Evolutionary conservation across 2,888 invertebrate genomes (phyloP), one percentile per base, ranked within the genome.

Genomic region (Anaspis maculata): DNA sequence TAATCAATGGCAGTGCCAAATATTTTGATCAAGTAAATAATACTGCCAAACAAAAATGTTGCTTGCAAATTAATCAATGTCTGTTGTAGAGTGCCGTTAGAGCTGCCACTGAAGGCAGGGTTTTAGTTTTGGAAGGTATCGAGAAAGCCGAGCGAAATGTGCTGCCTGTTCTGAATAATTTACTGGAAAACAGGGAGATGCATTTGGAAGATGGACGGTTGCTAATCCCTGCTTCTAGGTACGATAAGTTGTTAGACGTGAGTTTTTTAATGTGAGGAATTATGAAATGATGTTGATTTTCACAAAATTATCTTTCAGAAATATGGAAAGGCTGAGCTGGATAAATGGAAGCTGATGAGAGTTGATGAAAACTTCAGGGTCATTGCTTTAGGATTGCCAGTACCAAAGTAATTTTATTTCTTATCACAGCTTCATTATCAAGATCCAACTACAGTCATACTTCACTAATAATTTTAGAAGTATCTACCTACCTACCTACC

Each of bases 101-200:
- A 43, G 96, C 96, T 12, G 96, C 96, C 0, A 70, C 78, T 2
- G 73, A 90, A 66, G 96, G 96, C 0, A 73, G 95, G 27, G 76
- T 95, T 7, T 71, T 97, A 10, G 74, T 97, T 2, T 70, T 97
- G 34, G 96, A 97, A 64, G 97, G 96, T 2, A 90, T 97, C 34
- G 96, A 97, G 69, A 95, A 96, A 61, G 94, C 95, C 0, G 97
- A 97, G 62, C 73, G 96, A 28, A 97, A 97, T 71, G 96, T 97
- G 24, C 68, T 97, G 39, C 96, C 96, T 19, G 87, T 97, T 27
- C 69, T 97, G 23, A 97, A 97, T 66, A 97, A 97, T 69, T 71
- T 97, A 32, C 68, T 97, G 31, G 96, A 97, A 68, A 97, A 97
- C 66, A 74, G 96, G 34, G 97, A 97, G 68, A 96, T 97, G 95